Conservation (phyloP, 2,888 invertebrate genomes). For the Neria commutata region DNA sequence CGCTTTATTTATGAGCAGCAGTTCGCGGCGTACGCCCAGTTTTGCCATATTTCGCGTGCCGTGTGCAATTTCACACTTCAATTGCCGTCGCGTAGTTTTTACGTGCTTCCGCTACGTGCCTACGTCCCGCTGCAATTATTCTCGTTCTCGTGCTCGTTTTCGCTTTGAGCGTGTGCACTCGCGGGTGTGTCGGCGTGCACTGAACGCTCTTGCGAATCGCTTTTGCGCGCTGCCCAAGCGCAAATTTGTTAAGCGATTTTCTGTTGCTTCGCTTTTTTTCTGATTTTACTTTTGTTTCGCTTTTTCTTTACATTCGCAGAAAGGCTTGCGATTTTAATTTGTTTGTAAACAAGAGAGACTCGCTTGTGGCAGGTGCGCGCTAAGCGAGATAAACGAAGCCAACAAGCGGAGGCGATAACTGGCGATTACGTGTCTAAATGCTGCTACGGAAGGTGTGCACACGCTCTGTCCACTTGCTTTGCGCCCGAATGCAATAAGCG, state of each 20-base stretch:
- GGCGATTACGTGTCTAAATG: too few relatives aligned
- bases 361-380: background rate
- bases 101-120: too few relatives aligned
- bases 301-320: background rate
- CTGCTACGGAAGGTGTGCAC: too few relatives aligned
- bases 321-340: background rate
- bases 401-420: too few relatives aligned
- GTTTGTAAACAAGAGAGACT: background rate
- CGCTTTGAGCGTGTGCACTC: background rate
- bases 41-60: background rate
- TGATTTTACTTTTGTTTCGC: background rate
- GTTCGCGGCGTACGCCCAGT: background rate
- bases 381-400: background rate
- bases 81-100: background rate
- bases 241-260: background rate
- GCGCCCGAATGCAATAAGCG: too few relatives aligned
- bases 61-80: slow-evolving; percentile 2
- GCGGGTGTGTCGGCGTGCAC: background rate
- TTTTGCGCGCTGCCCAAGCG: background rate
- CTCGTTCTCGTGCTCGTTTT: background rate
- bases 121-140: too few relatives aligned
- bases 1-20: slow-evolving; percentile 5
- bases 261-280: background rate
- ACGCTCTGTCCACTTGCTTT: too few relatives aligned
- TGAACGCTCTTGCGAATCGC: background rate